Base-by-base conservation (phyloP, 2,888 invertebrate species). In the Apamea anceps region DNA sequence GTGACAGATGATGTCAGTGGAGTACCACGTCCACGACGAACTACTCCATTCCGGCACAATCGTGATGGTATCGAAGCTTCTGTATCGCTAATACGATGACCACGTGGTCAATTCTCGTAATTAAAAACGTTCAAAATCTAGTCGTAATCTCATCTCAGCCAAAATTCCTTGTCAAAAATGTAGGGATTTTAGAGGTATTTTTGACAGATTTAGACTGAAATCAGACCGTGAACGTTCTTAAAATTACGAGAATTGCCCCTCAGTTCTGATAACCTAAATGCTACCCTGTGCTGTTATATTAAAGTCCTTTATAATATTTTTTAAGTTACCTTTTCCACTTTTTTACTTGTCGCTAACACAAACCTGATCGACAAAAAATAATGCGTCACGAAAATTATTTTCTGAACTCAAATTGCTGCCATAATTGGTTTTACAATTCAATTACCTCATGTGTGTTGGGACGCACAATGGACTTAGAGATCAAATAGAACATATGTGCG, bases 371-470 rank as follows among this genome's bases (percentile, higher is more conserved):
- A 18, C 18, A 63, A 78, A 73, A 78, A 66, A 63, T 15, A 42
- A 42, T 25, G 0, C 57, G 15, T 75, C 37, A 62, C 28, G 12
- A 45, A 78, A 80, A 42, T 42, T 1, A 45, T 65, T 71, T 62
- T 32, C 25, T 37, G 1, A 15, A 57, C 68, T 18, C 6, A 68
- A 77, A 84, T 60, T 37, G 51, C 72, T 68, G 18, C 25, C 71
- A 60, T 74, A 75, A 77, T 72, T 80, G 73, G 45, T 66, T 84
- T 71, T 32, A 65, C 42, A 65, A 76, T 71, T 72, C 66, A 84
- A 74, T 74, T 74, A 83, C 12, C 42, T 62, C 4, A 57, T n/a
- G 48, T 37, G 18, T 42, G 25, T n/a, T 4, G 25, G 25, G 21
- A 48, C 10, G 37, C 15, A 77, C 28, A 72, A 72, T 72, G 12